Conservation (phyloP, 2,888 invertebrate species). For the Mesoligia furuncula region DNA sequence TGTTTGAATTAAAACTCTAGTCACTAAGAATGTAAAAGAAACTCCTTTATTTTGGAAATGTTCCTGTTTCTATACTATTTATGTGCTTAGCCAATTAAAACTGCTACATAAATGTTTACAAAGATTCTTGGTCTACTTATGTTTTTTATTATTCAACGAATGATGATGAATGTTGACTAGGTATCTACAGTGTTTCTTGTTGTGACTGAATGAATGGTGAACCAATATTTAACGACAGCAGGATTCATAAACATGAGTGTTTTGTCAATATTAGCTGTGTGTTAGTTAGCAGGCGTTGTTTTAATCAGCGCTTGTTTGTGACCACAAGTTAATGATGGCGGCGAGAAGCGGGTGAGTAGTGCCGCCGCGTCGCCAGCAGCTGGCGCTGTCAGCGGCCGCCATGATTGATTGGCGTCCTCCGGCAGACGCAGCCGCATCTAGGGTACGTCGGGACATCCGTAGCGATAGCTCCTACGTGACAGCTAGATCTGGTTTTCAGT, state of each 20-base stretch:
- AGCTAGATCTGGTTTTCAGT: slow-evolving; percentile 12
- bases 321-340: slow-evolving; percentile 63
- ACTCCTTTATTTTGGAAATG: no score
- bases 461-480: slow-evolving; percentile 42
- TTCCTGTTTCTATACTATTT: no score
- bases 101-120: no score
- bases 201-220: slow-evolving; percentile 8
- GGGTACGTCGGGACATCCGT: slow-evolving; percentile 43
- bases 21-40: no score
- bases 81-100: no score
- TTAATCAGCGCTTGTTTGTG: slow-evolving; percentile 66
- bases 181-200: neutral
- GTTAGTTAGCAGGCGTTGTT: slow-evolving; percentile 55
- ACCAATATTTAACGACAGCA: slow-evolving; percentile 7
- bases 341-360: slow-evolving; percentile 42
- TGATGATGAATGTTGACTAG: neutral
- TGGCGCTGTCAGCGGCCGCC: slow-evolving; percentile 66
- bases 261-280: slow-evolving; percentile 31
- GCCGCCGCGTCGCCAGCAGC: slow-evolving; percentile 60
- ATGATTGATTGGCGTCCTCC: slow-evolving; percentile 75
- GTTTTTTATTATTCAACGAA: slow-evolving; percentile 23
- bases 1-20: no score
- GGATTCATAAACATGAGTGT: slow-evolving; percentile 20
- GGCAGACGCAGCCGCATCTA: slow-evolving; percentile 60
- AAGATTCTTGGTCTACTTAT: neutral